Percentiles rank a stretch among this genome's conserved stretches.
Evolutionary conservation across 2,797 vertebrate genomes (phyloP).

Genomic region (Diglossa cyanea): DNA sequence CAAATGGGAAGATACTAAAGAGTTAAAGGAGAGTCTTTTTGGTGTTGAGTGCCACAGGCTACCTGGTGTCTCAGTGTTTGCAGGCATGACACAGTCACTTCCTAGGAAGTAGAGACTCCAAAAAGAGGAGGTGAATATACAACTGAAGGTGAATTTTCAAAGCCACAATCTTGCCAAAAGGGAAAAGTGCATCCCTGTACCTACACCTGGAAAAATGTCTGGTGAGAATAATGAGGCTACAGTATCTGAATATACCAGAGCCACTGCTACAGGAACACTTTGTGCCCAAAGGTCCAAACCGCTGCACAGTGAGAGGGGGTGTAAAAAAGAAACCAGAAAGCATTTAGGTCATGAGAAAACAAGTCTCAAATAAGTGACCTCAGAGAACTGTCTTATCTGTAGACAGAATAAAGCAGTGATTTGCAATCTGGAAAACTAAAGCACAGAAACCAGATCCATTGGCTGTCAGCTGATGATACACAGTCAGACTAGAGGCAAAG

Average conservation of each 20-base stretch:
- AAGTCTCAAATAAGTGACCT: not conserved
- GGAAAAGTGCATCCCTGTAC: not conserved
- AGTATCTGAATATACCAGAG: not conserved
- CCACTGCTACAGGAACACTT: not conserved
- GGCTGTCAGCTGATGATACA: not conserved
- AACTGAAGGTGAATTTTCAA: not conserved
- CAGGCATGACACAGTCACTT: not conserved
- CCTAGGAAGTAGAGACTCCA: not conserved
- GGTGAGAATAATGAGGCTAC: not conserved
- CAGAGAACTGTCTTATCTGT: not conserved
- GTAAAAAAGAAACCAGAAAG: not conserved
- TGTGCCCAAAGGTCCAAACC: not conserved
- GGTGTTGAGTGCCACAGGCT: not conserved
- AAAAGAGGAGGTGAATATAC: not conserved
- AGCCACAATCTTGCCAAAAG: not conserved
- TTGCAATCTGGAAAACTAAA: not conserved
- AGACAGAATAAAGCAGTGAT: not conserved
- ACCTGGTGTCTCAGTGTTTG: not conserved
- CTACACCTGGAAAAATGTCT: not conserved
- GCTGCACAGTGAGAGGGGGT: accelerated
- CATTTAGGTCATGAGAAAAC: not conserved
- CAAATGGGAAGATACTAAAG: not conserved
- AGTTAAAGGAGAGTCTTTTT: not conserved
- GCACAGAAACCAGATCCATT: not conserved
- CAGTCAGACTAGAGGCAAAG: not conserved